Evolutionary conservation across 64 coral and sea anemone genomes (phyloP).

Genomic region (Cladopsammia gracilis): DNA sequence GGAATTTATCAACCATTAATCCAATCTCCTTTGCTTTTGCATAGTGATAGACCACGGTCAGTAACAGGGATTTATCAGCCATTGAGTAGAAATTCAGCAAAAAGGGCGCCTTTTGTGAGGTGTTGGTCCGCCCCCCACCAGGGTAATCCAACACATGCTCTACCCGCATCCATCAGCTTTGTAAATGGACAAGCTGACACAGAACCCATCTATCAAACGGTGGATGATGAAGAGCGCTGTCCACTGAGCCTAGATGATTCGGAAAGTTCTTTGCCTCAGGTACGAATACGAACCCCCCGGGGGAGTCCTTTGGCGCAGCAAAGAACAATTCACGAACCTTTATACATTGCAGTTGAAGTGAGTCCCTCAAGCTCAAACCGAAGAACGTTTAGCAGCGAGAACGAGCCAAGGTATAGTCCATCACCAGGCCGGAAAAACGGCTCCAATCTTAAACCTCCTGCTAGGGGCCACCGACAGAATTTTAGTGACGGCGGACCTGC

Average conservation of each 20-base stretch:
- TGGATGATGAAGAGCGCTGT: constrained; percentile 1
- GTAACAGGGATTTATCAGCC: background rate
- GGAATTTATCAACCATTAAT: background rate
- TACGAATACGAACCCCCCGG: background rate
- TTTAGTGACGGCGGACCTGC: background rate
- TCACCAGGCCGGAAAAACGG: background rate
- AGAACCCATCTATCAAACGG: constrained; percentile 2
- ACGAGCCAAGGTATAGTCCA: constrained; percentile 7
- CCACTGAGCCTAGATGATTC: background rate
- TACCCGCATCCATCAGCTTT: background rate
- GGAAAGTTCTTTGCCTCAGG: background rate
- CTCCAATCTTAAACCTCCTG: background rate
- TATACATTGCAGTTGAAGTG: constrained; percentile 1
- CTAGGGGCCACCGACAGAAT: background rate
- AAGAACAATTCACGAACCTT: constrained; percentile 7
- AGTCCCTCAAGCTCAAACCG: background rate
- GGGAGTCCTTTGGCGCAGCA: background rate
- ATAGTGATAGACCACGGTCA: constrained; percentile 3
- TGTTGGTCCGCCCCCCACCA: background rate
- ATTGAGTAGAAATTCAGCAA: background rate
- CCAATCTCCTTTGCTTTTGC: background rate
- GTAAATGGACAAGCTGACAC: background rate
- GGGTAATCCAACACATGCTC: background rate
- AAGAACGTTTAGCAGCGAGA: background rate
- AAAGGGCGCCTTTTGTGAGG: background rate